Conservation (phyloP, 2,113 vertebrate species). For the Sarotherodon lohbergeri region DNA sequence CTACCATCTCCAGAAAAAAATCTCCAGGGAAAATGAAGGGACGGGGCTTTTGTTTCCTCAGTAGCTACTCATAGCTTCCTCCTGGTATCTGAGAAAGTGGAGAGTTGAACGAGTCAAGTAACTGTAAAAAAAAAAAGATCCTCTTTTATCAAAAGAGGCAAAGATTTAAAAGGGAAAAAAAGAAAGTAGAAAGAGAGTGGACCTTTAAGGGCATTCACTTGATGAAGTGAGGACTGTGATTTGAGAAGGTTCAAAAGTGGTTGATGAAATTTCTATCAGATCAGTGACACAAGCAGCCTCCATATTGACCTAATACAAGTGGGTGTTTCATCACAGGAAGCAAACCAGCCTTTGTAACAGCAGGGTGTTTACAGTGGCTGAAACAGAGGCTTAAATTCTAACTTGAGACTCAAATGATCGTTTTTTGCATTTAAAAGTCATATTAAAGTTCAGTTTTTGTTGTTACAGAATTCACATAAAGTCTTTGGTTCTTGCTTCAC, state of each 20-base stretch:
- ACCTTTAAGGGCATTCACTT: neutral
- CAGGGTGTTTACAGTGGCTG: neutral
- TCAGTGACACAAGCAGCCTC: neutral
- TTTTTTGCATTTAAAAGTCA: neutral
- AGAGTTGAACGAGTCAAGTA: neutral
- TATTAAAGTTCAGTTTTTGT: neutral
- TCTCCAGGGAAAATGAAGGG: neutral
- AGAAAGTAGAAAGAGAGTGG: neutral
- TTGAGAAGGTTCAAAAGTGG: neutral
- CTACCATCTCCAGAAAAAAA: neutral
- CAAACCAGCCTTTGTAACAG: neutral
- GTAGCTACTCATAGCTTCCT: neutral
- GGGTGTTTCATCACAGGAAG: neutral
- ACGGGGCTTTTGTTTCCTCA: neutral
- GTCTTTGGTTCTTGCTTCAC: neutral
- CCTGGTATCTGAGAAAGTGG: neutral
- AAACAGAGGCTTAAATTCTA: neutral
- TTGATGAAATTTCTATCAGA: neutral
- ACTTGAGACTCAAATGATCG: neutral
- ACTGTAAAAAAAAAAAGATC: neutral
- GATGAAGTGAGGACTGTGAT: neutral
- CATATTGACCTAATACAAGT: neutral
- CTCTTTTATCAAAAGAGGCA: neutral
- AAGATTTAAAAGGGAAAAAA: neutral
- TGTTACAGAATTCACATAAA: neutral